A percentile compares a stretch with the other conserved stretches of the same genome.
Evolutionary conservation across 37 sponge, comb jelly and placozoan genomes (phyloP).

Genomic region (Chondrilla cf. caribensis): DNA sequence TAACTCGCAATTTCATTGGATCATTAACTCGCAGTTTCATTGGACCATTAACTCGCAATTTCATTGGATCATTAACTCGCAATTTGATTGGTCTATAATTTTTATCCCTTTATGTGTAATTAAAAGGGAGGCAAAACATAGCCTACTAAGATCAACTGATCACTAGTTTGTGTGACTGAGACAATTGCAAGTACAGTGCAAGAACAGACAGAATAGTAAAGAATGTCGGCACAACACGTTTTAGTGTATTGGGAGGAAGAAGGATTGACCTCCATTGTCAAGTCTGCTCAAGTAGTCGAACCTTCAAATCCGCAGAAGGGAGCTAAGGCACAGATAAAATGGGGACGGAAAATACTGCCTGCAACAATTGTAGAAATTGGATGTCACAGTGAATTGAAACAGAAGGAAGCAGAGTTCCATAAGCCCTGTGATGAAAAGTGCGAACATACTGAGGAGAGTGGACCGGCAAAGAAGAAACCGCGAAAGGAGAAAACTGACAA

Average conservation of each 20-base stretch:
- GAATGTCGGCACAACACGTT: neutral
- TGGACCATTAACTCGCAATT: too few relatives aligned
- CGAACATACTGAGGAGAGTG: neutral
- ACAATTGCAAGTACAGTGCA: neutral
- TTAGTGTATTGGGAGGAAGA: conserved; percentile 16
- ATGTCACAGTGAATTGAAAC: neutral
- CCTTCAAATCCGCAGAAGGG: conserved; percentile 1
- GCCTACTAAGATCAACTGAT: too few relatives aligned
- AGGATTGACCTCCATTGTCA: conserved; percentile 23
- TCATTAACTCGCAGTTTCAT: too few relatives aligned
- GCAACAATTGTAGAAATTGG: neutral
- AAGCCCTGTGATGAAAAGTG: neutral
- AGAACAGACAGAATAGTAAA: neutral
- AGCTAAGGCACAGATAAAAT: neutral
- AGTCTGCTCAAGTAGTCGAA: neutral
- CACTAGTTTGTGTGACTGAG: too few relatives aligned
- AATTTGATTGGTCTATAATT: too few relatives aligned
- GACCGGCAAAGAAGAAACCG: neutral
- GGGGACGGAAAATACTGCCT: neutral
- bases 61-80: too few relatives aligned
- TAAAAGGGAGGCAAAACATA: too few relatives aligned
- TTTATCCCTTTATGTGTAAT: too few relatives aligned
- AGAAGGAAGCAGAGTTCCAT: conserved; percentile 11
- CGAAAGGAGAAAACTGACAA: neutral
- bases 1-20: too few relatives aligned